Base-by-base conservation (phyloP, 2,888 invertebrate genomes). In the Hirudinaria manillensis region DNA sequence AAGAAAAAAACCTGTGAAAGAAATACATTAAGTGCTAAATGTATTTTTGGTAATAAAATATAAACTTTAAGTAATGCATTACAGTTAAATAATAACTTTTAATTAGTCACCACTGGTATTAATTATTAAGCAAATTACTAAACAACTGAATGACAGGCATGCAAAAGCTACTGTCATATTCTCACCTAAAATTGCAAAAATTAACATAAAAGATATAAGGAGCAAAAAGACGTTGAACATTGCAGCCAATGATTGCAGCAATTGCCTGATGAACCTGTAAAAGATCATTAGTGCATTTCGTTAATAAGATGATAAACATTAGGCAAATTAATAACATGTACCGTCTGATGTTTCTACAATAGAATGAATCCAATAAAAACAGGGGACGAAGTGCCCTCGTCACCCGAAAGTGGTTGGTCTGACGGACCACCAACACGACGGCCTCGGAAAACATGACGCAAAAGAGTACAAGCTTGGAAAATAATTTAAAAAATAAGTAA, bases 361-460 rank as follows among this genome's bases (percentile, higher is more conserved):
- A 92, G 81, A 91, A 89, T 65, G 93, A 93, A 85, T 93, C 93
- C 70, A 93, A 90, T 65, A 94, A 86, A 86, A 93, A 93, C 81
- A 94, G 91, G n/a, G 93, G 93, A 24, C 93, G 88, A 19, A 93
- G 85, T 6, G 93, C 92, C 77, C 93, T 87, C n/a, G 93, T 93
- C 73, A 92, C 92, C 0, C 94, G 88, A 85, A 93, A 91, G 86
- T 94, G 93, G 0, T 91, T 91, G 0, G 91, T 90, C 84, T 92
- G 92, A 27, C 93, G 88, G 77, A 91, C 89, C 56, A 93, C 85
- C 73, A 93, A 91, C 56, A 90, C 90, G 71, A 92, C 87, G 0
- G 93, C 92, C 84, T 94, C 93, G 65, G 91, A 83, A 78, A 92
- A 88, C 93, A 93, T 93, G 80, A 93, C 67, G 34, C 74, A 51